A percentile compares a stretch with the other conserved stretches of the same genome.
Evolutionary conservation across 2,113 vertebrate genomes (phyloP).

Genomic region (Campylomormyrus numenius): DNA sequence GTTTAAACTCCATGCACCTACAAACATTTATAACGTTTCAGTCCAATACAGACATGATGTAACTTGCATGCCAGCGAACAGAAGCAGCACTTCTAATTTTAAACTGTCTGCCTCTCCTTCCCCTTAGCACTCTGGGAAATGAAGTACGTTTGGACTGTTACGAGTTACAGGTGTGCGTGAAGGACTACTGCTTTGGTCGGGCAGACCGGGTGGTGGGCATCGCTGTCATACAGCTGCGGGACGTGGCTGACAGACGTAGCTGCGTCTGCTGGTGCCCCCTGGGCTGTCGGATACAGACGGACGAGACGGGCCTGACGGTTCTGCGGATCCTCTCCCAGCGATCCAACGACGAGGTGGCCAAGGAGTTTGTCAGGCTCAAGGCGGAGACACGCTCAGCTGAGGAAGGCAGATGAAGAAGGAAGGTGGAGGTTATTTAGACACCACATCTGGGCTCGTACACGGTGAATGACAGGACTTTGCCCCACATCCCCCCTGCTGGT

Average conservation of each 20-base stretch:
- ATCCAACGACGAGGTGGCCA: constrained; percentile 87
- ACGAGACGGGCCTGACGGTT: constrained; percentile 85
- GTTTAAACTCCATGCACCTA: background rate
- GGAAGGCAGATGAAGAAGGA: constrained; percentile 66
- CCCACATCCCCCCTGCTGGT: background rate
- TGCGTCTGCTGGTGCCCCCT: constrained; percentile 94
- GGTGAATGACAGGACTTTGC: background rate
- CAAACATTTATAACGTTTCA: background rate
- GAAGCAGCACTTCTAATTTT: background rate
- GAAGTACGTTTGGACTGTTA: constrained; percentile 80
- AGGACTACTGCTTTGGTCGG: constrained; percentile 96
- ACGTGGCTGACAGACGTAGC: constrained; percentile 78
- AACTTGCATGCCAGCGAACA: background rate
- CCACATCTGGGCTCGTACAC: background rate
- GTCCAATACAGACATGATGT: background rate
- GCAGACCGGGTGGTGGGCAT: constrained; percentile 86
- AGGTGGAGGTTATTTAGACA: background rate
- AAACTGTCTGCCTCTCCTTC: background rate
- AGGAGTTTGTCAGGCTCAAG: constrained; percentile 90
- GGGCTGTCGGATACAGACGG: constrained; percentile 72
- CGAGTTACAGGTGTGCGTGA: constrained; percentile 87
- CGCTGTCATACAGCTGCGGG: constrained; percentile 82
- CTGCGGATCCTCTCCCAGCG: constrained; percentile 90
- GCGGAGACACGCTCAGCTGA: constrained; percentile 80
- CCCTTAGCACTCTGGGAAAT: constrained; percentile 75